phyloP scores from a whole-genome alignment of 53 echinoderm and acorn worm genomes.

The Temnopleurus reevesii region DNA sequence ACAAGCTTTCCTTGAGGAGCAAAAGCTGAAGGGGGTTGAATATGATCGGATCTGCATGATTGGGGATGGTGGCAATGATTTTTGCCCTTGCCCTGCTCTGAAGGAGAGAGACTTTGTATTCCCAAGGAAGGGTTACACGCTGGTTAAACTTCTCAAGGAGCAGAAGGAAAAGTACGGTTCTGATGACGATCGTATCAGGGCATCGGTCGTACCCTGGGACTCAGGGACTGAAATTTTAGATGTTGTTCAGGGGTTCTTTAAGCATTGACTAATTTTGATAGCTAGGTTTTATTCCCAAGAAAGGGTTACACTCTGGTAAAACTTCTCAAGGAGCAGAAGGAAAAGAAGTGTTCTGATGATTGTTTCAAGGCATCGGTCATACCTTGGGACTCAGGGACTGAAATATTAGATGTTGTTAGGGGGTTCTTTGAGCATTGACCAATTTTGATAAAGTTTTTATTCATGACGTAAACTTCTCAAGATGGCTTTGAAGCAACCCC shows the following conservation, averaged over 20 bases:
- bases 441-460: too few relatives aligned
- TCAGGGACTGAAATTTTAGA: conserved; percentile 28
- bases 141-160: conserved; percentile 63
- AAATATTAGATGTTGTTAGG: conserved; percentile 36
- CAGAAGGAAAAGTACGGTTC: conserved; percentile 17
- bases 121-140: conserved; percentile 81
- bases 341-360: background rate
- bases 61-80: conserved; percentile 92
- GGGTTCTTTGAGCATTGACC: background rate
- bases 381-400: conserved; percentile 69
- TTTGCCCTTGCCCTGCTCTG: conserved; percentile 77
- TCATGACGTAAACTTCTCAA: too few relatives aligned
- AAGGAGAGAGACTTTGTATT: conserved; percentile 75
- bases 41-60: conserved; percentile 79
- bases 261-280: too few relatives aligned
- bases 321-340: conserved; percentile 56
- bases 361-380: conserved; percentile 60
- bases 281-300: too few relatives aligned
- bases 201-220: conserved; percentile 78
- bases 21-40: conserved; percentile 34
- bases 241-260: conserved; percentile 25
- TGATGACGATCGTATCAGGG: conserved; percentile 45
- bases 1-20: conserved; percentile 55
- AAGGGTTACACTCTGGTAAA: conserved; percentile 75
- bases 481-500: too few relatives aligned